Evolutionary conservation across 2,797 vertebrate genomes (phyloP).

Genomic region (Tangara arthus): DNA sequence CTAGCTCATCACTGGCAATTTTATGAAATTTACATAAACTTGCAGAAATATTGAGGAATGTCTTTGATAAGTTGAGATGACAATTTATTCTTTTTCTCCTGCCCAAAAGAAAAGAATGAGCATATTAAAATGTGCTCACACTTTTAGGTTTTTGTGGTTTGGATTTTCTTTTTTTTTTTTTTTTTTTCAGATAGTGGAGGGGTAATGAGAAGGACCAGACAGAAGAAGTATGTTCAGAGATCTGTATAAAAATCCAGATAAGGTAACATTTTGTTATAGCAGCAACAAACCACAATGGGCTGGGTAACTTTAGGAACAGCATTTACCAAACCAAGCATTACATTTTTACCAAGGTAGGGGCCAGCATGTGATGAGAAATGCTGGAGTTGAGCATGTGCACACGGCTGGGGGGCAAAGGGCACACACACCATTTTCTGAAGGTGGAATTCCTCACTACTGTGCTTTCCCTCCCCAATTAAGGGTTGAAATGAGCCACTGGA

Average conservation of each 20-base stretch:
- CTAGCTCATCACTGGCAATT: neutral
- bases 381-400: neutral
- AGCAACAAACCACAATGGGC: neutral
- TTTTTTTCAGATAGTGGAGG: neutral
- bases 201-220: neutral
- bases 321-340: neutral
- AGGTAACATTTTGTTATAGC: neutral
- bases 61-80: neutral
- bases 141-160: neutral
- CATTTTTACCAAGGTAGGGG: neutral
- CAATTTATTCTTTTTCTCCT: neutral
- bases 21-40: constrained; percentile 6
- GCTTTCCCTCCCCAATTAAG: constrained; percentile 35
- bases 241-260: neutral
- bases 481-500: constrained; percentile 47
- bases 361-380: neutral
- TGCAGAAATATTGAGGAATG: neutral
- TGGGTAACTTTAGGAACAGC: neutral
- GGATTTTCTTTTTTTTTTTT: neutral
- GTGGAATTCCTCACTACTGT: constrained; percentile 16
- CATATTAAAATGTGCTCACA: neutral
- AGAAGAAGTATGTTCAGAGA: neutral
- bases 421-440: neutral
- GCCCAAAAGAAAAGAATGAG: neutral
- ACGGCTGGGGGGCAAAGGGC: constrained; percentile 3